phyloP scores from a whole-genome alignment of 2,113 vertebrate species.

The Urocynchramus pylzowi region DNA sequence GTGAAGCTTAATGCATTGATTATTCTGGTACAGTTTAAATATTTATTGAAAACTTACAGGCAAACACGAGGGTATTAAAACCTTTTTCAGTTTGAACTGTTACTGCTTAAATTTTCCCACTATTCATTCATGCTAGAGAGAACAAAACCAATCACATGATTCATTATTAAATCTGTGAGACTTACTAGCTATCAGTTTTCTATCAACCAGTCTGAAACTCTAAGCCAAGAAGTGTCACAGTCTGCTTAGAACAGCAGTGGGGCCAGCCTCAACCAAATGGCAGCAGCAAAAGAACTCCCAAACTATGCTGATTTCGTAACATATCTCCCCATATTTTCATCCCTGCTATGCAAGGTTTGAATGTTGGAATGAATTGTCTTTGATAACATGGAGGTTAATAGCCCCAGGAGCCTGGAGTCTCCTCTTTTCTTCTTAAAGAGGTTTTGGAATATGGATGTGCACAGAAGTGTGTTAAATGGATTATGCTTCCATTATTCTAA shows the following conservation, averaged over 20 bases:
- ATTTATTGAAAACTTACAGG: not conserved
- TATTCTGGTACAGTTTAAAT: not conserved
- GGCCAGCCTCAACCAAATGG: not conserved
- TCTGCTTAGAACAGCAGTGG: constrained; percentile 43
- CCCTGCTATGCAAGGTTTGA: not conserved
- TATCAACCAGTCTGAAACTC: constrained; percentile 8
- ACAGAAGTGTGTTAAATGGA: not conserved
- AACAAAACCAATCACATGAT: not conserved
- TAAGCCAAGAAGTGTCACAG: constrained; percentile 41
- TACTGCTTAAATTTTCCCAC: not conserved
- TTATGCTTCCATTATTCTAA: constrained; percentile 6
- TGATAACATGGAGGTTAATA: not conserved
- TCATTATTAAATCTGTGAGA: not conserved
- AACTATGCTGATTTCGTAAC: not conserved
- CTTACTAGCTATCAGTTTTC: constrained; percentile 24
- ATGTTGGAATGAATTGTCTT: not conserved
- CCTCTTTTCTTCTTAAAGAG: not conserved
- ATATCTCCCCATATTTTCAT: not conserved
- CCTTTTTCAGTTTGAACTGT: not conserved
- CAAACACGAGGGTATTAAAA: not conserved
- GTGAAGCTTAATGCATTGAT: not conserved
- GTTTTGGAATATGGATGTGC: not conserved
- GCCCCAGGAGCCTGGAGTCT: not conserved
- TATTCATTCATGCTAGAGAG: not conserved
- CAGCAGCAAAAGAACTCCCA: not conserved